Percentiles rank a stretch among this genome's conserved stretches.
These are phyloP conservation scores for Brassicogethes aeneus DNA, from an alignment of 2,888 invertebrate genomes.

Conservation along the genomic window DNA sequence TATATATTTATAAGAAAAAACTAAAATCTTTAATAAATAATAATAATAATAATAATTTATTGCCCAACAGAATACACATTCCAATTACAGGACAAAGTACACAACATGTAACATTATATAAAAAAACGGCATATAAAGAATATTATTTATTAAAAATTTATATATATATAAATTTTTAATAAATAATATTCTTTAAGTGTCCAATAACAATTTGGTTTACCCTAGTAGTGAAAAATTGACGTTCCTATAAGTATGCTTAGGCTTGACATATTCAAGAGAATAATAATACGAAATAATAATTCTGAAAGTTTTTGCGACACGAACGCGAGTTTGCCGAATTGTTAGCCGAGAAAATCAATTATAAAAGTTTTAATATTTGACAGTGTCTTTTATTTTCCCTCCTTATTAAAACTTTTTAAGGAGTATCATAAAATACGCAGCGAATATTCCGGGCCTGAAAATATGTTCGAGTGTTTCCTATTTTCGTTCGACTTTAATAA, in stretches of 20 bases:
- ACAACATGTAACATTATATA: no score
- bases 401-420: constrained; percentile 14
- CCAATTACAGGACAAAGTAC: no score
- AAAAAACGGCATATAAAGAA: no score
- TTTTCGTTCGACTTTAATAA: constrained; percentile 1
- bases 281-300: constrained; percentile 9
- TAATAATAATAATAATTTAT: no score
- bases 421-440: neutral
- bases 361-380: constrained; percentile 20
- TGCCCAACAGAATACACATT: no score
- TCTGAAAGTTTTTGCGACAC: neutral
- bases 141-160: no score
- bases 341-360: constrained; percentile 18
- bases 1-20: no score
- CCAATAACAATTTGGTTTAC: no score
- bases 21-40: no score
- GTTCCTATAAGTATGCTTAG: neutral
- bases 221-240: no score
- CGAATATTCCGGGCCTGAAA: constrained; percentile 15
- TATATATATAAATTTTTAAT: no score
- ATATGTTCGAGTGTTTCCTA: constrained; percentile 24
- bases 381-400: constrained; percentile 19
- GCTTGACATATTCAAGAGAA: constrained; percentile 3
- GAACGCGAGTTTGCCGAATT: constrained; percentile 11
- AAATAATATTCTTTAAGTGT: no score